A percentile compares a stretch with the other conserved stretches of the same genome.
phyloP scores from a whole-genome alignment of 2,888 invertebrate genomes.

The Nomada fabriciana region DNA sequence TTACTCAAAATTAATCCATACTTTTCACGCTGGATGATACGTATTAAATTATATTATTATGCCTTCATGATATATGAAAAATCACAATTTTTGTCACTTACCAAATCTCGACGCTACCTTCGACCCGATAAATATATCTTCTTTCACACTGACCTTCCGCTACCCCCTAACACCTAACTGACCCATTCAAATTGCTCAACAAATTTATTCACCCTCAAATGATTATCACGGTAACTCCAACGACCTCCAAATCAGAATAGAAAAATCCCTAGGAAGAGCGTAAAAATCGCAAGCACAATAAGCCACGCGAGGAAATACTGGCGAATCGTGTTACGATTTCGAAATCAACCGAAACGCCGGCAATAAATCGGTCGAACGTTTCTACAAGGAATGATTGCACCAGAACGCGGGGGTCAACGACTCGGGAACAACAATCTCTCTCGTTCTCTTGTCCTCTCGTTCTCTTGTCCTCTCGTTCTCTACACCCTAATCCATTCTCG shows the following conservation, averaged over 20 bases:
- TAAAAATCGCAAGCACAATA: background rate
- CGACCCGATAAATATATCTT: no score
- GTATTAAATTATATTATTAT: no score
- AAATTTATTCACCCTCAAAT: background rate
- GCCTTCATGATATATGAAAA: no score
- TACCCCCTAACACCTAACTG: no score
- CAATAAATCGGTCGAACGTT: slow-evolving; percentile 54
- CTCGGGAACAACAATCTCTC: slow-evolving; percentile 33
- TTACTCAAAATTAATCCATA: no score
- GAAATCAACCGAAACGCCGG: slow-evolving; percentile 52
- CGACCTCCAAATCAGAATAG: no score
- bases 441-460: slow-evolving; percentile 9
- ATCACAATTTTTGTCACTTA: no score
- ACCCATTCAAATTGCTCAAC: background rate
- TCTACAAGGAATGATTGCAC: slow-evolving; percentile 47
- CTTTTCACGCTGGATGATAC: no score
- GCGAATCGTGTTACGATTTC: slow-evolving; percentile 49
- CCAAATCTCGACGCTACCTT: no score
- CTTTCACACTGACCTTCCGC: no score
- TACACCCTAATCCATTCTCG: slow-evolving; percentile 47
- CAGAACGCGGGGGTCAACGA: slow-evolving; percentile 42
- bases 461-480: slow-evolving; percentile 22
- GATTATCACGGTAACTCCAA: background rate
- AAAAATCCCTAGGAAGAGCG: no score
- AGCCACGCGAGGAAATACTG: slow-evolving; percentile 23